Evolutionary conservation across 2,888 invertebrate species (phyloP), one percentile per base, ranked within the genome.

Genomic region (Colostygia pectinataria): DNA sequence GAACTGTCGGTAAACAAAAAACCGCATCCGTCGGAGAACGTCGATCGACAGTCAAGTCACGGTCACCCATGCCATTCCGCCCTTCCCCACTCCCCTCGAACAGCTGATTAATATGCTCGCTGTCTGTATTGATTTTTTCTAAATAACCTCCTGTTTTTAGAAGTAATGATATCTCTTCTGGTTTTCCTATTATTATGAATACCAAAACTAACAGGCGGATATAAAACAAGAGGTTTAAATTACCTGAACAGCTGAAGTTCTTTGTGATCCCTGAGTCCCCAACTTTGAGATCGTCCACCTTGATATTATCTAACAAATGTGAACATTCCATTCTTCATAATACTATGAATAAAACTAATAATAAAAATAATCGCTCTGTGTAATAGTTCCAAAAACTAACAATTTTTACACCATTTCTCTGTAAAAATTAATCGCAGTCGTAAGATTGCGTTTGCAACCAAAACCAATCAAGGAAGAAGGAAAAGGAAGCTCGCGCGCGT

Each of bases 191-290:
- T 33, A 49, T 42, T 39, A 7, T 24, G 12, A 53, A 51, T 55
- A 59, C 41, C 27, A 43, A 24, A 49, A 42, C 61, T 31, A 61
- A 55, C 51, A 53, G 49, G 57, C 57, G 59, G 47, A 50, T 51
- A 59, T 63, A 55, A 61, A 65, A 57, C 56, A 66, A 71, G 55
- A 61, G 50, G 65, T 64, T 62, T 60, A 44, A 65, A 74, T 82
- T 92, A 93, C 93, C 93, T 92, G 92, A 91, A 90, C 93, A 93
- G 81, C 87, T 84, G 82, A 89, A 84, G 83, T 92, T 92, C 92
- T 93, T 92, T 90, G 92, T 91, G 86, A 87, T 86, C 75, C 82
- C 79, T 66, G 77, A 80, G 74, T 90, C 89, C 74, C 89, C 83
- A 71, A 74, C 69, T 74, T 83, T 82, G 74, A 87, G 80, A 77